Evolutionary conservation across 2,888 invertebrate species (phyloP), one percentile per base, ranked within the genome.

Genomic region (Yponomeuta cagnagella): DNA sequence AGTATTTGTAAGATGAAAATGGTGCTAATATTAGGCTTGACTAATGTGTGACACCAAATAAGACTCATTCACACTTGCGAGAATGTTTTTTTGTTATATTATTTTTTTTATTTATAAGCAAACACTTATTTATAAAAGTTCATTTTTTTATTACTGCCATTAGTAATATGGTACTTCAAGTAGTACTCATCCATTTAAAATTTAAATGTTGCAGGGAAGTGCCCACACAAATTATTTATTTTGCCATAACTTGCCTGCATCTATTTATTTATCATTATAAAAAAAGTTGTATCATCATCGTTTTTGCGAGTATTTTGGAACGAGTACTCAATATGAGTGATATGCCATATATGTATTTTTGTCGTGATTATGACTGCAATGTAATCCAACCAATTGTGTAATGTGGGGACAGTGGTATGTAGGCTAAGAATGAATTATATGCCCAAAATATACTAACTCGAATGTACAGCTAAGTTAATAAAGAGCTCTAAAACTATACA

Each of bases 391-490:
- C 84, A 83, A 83, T 83, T 84, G 80, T 82, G 43, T 43, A 43
- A 85, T 78, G 84, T 84, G 81, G 80, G 84, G 82, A 77, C 82
- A 86, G 84, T 82, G 86, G 86, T 86, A 88, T 82, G 82, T 91
- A 89, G 89, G 84, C 79, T 91, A 90, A 91, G 90, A 84, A 89
- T 86, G 83, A 85, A 87, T 86, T 88, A 91, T 91, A 89, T 91
- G 90, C 92, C 92, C 90, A 90, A 90, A 88, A 84, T 90, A 91
- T 91, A 93, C 92, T 92, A 93, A 92, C 92, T 92, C 89, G 89
- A 92, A 91, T 92, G 92, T 93, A 93, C 92, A 93, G 93, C 91
- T 91, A 92, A 90, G 89, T 90, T 87, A 93, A 92, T 92, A 92
- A 92, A 92, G 85, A 90, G 87, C 87, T 89, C 88, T 88, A 88